These are phyloP conservation scores for Urechis unicinctus DNA, from an alignment of 2,888 invertebrate genomes.

Conservation along the genomic window DNA sequence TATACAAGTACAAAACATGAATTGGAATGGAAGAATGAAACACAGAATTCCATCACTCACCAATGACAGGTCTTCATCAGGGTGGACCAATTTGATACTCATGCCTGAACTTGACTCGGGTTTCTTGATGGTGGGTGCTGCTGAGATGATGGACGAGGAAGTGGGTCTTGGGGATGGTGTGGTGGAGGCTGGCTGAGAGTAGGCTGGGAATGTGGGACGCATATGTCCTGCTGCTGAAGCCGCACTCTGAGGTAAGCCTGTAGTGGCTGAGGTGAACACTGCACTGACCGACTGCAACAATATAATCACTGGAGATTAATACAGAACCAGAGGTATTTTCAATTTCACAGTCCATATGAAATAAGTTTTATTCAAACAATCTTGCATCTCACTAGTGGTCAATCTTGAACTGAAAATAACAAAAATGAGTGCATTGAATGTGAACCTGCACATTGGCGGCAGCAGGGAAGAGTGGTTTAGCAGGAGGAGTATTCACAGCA, in stretches of 20 bases:
- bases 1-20: too few species aligned
- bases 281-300: too few species aligned
- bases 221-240: slow-evolving; percentile 15
- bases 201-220: slow-evolving; percentile 43
- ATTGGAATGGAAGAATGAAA: too few species aligned
- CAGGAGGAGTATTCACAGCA: too few species aligned
- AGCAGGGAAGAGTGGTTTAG: slow-evolving; percentile 42
- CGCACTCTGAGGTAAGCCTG: not conserved
- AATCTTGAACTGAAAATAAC: too few species aligned
- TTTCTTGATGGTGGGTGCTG: slow-evolving; percentile 44
- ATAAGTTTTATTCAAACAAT: too few species aligned
- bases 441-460: slow-evolving; percentile 30
- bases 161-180: slow-evolving; percentile 22
- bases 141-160: slow-evolving; percentile 36
- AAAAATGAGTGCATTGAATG: too few species aligned
- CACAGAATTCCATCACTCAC: slow-evolving; percentile 24
- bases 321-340: too few species aligned
- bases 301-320: too few species aligned
- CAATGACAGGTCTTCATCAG: slow-evolving; percentile 47
- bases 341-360: too few species aligned
- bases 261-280: not conserved
- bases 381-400: too few species aligned
- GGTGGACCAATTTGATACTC: slow-evolving; percentile 46
- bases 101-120: slow-evolving; percentile 47
- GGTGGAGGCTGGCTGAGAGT: slow-evolving; percentile 22